Base-by-base conservation (phyloP, 2,888 invertebrate species). In the Drosophila fulvimacula region DNA sequence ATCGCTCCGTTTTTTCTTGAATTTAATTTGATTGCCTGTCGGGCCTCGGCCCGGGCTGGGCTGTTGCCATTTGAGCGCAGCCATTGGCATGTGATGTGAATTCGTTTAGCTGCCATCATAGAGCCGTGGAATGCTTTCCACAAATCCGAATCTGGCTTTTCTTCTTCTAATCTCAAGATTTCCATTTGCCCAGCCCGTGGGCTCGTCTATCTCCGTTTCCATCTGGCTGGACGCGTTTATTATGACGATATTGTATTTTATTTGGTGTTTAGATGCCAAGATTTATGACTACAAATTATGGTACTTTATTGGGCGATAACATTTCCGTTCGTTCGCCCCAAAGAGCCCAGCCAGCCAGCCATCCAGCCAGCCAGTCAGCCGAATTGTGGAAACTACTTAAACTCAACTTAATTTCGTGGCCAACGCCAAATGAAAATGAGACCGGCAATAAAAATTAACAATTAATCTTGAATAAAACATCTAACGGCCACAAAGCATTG, bases 281-380 rank as follows among this genome's bases (percentile, higher is more conserved):
- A 89, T 89, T 89, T 89, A 89, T 88, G 83, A 71, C 82, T 81
- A 81, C 88, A 89, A 89, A 89, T 89, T 89, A 89, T 90, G 83
- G 90, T 85, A 82, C 85, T 84, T 85, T 77, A 77, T 74, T 62
- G 68, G 84, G 85, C 87, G 85, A 88, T 83, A 88, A 85, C 89
- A 84, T 88, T 88, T 88, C 88, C 88, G 88, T 89, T 88, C 66
- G 70, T 42, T 51, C 36, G 66, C 60, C 61, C 39, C 76, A 13
- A 21, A 51, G 30, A n/a, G n/a, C n/a, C n/a, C 27, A 24, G 24
- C 24, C 24, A 24, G 24, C 24, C 24, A 42, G 51, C 49, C 52
- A 60, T n/a, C n/a, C 27, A 24, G 24, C 24, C 24, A 24, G 24
- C 24, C 24, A 42, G 51, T 46, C 52, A 60, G 19, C 38, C 38